Conservation (phyloP, 2,888 invertebrate genomes). For the Cephus spinipes region DNA sequence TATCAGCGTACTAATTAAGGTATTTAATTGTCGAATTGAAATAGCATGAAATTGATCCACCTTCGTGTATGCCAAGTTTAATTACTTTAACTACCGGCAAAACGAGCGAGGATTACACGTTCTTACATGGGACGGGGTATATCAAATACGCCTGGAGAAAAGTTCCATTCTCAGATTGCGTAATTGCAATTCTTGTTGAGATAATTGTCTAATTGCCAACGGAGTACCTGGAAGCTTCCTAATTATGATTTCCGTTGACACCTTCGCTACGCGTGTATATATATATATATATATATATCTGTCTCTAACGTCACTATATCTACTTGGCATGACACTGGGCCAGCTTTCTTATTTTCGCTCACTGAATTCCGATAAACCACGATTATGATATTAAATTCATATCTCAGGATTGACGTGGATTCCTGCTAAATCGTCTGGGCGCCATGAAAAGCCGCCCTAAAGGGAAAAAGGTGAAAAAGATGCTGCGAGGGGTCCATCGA, state of each 20-base stretch:
- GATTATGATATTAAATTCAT: background rate
- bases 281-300: no score
- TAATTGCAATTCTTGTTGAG: background rate
- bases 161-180: background rate
- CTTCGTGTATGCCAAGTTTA: background rate
- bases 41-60: background rate
- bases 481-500: slow-evolving; percentile 5
- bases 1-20: background rate
- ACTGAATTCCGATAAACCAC: background rate
- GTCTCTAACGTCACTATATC: no score
- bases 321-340: background rate
- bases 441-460: background rate
- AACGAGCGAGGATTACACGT: background rate
- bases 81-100: background rate
- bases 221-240: background rate
- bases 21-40: background rate
- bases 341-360: background rate
- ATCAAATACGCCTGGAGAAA: background rate
- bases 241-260: background rate
- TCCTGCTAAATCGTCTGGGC: background rate
- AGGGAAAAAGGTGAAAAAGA: background rate
- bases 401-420: background rate
- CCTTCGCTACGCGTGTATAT: background rate
- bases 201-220: background rate
- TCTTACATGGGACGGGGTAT: background rate